Evolutionary conservation across 2,888 invertebrate species (phyloP).

Genomic region (Metallyticus violacea): DNA sequence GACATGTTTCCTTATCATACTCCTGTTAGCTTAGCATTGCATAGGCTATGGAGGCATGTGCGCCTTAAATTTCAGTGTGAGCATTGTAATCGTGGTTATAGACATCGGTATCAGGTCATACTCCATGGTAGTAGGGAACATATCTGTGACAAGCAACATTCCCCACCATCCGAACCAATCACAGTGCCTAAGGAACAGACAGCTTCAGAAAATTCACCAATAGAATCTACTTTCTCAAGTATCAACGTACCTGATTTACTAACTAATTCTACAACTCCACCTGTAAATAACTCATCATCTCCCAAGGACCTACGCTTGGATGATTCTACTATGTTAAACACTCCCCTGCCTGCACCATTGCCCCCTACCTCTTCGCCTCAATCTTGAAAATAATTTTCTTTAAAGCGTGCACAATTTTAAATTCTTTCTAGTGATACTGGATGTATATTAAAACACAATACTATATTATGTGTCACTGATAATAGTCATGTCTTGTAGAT

Average conservation of each 20-base stretch:
- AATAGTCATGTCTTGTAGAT: constrained; percentile 2
- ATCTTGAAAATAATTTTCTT: not conserved
- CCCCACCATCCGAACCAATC: constrained; percentile 15
- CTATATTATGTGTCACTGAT: constrained; percentile 1
- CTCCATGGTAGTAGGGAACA: constrained; percentile 50
- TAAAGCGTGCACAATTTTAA: not conserved
- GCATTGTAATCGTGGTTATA: constrained; percentile 49
- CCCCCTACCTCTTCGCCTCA: constrained; percentile 2
- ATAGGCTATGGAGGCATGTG: constrained; percentile 53
- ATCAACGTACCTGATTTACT: constrained; percentile 31
- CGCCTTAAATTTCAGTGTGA: constrained; percentile 48
- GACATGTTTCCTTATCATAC: constrained; percentile 49
- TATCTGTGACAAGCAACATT: constrained; percentile 36
- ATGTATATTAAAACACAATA: not conserved
- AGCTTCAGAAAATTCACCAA: constrained; percentile 8
- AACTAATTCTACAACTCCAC: constrained; percentile 6
- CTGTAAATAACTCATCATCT: not conserved
- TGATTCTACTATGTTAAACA: constrained; percentile 17
- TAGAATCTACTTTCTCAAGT: constrained; percentile 22
- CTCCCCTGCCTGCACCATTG: constrained; percentile 8
- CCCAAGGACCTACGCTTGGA: constrained; percentile 1
- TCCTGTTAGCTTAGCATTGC: constrained; percentile 49
- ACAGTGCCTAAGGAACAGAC: constrained; percentile 31
- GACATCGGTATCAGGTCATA: constrained; percentile 51
- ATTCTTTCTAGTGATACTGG: not conserved